Percentiles rank a stretch among this genome's conserved stretches.
These are phyloP conservation scores for Oryzias woworae DNA, from an alignment of 2,113 vertebrate species.

Conservation along the genomic window DNA sequence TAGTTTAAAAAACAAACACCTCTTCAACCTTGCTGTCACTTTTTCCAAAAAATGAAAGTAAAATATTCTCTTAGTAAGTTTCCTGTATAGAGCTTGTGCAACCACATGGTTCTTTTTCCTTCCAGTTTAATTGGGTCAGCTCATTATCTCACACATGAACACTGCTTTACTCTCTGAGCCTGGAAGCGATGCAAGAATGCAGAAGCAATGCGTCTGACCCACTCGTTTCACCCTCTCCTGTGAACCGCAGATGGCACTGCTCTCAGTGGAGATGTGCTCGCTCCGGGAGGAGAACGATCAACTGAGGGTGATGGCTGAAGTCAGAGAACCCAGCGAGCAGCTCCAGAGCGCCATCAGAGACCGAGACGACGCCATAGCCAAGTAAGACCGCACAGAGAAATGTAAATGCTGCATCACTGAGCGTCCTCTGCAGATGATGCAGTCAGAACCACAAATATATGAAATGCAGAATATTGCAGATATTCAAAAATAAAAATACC, in stretches of 20 bases:
- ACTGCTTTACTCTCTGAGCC: not conserved
- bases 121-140: not conserved
- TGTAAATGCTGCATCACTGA: too few species aligned
- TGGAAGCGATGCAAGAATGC: not conserved
- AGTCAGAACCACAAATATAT: too few species aligned
- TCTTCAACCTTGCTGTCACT: not conserved
- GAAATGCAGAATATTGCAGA: too few species aligned
- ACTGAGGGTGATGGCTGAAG: slow-evolving; percentile 82
- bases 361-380: slow-evolving; percentile 93
- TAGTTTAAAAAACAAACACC: not conserved
- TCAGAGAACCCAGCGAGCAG: slow-evolving; percentile 85
- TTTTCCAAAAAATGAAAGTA: not conserved
- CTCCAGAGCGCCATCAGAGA: slow-evolving; percentile 94
- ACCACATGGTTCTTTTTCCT: not conserved
- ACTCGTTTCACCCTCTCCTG: not conserved
- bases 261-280: slow-evolving; percentile 89
- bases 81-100: not conserved
- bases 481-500: too few species aligned
- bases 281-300: slow-evolving; percentile 87
- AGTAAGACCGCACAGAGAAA: slow-evolving; percentile 76
- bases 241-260: slow-evolving; percentile 83
- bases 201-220: not conserved
- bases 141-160: slow-evolving; percentile 2
- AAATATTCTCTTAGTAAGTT: not conserved
- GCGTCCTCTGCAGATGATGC: too few species aligned